Percentiles rank a stretch among this genome's conserved stretches.
Conservation (phyloP, 2,797 vertebrate genomes). For the Leuciscus waleckii region DNA sequence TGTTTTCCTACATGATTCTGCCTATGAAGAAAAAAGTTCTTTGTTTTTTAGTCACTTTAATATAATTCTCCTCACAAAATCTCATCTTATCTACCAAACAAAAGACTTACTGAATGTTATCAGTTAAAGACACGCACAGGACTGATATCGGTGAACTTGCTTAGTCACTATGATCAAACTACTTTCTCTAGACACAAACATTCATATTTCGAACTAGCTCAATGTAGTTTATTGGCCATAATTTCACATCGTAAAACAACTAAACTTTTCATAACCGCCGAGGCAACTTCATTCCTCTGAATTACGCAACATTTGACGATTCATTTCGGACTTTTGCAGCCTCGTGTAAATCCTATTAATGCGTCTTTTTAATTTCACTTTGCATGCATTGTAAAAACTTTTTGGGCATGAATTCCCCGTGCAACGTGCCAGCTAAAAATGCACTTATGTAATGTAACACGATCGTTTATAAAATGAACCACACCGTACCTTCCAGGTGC, state of each 20-base stretch:
- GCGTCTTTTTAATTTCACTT: background rate
- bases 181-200: background rate
- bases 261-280: too few relatives aligned
- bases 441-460: conserved; percentile 2
- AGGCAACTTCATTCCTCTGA: background rate
- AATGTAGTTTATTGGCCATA: background rate
- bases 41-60: background rate
- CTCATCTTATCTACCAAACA: background rate
- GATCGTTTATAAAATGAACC: background rate
- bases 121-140: background rate
- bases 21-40: background rate
- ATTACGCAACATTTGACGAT: background rate
- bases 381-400: background rate
- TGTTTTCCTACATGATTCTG: background rate
- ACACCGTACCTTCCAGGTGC: conserved; percentile 79
- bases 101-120: background rate
- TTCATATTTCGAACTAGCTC: background rate
- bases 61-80: background rate
- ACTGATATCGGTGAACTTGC: background rate
- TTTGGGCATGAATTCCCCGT: background rate
- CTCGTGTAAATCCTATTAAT: background rate
- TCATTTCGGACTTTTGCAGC: background rate
- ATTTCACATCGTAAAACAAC: background rate
- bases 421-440: background rate
- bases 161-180: background rate